Conservation (phyloP, 2,888 invertebrate genomes). For the Gandaritis pyraliata region DNA sequence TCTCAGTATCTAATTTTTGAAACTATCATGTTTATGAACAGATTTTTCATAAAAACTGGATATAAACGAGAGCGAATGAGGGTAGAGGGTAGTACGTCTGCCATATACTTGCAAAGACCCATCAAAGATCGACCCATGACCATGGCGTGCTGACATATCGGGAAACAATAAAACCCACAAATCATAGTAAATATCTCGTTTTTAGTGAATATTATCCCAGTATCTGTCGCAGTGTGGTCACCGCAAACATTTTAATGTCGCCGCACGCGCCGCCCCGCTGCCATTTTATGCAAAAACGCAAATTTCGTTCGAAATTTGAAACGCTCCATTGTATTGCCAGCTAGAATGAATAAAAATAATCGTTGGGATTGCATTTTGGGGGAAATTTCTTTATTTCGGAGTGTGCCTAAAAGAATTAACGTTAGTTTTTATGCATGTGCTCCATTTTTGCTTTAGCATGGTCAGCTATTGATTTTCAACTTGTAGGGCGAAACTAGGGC, state of each 20-base stretch:
- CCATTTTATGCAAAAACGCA: constrained; percentile 84
- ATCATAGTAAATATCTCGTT: too few species aligned
- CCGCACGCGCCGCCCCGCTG: constrained; percentile 72
- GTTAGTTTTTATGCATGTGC: constrained; percentile 75
- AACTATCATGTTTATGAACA: too few species aligned
- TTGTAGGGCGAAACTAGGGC: constrained; percentile 45
- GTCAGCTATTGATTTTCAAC: constrained; percentile 63
- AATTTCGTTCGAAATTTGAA: constrained; percentile 83
- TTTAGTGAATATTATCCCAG: too few species aligned
- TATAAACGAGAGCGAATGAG: too few species aligned
- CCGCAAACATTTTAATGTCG: constrained; percentile 59
- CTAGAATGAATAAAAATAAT: constrained; percentile 80
- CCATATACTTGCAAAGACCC: too few species aligned
- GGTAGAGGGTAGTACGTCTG: too few species aligned
- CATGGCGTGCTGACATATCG: too few species aligned
- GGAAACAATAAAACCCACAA: too few species aligned
- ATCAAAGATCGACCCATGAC: too few species aligned
- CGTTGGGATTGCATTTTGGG: constrained; percentile 72
- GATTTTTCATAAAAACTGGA: too few species aligned
- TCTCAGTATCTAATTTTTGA: too few species aligned
- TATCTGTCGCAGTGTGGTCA: constrained; percentile 47
- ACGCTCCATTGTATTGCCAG: constrained; percentile 74
- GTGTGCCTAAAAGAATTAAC: constrained; percentile 74
- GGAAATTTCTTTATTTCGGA: constrained; percentile 62
- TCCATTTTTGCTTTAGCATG: constrained; percentile 68